Conservation (phyloP, 2,888 invertebrate species). For the Harpalus rubripes region DNA sequence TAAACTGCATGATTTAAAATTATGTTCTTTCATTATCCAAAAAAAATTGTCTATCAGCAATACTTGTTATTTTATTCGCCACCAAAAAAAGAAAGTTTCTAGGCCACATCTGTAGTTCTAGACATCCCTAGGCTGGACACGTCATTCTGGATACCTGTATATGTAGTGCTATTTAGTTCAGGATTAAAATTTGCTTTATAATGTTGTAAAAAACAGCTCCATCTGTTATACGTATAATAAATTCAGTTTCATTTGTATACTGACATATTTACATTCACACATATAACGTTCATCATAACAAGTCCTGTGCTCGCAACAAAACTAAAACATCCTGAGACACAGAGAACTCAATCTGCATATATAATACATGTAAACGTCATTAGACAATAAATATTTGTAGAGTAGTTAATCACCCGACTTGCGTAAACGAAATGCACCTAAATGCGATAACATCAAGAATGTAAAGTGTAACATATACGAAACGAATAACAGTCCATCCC, state of each 20-base stretch:
- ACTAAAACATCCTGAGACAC: conserved; percentile 17
- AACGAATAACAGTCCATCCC: neutral
- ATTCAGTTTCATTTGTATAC: neutral
- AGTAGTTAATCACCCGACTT: conserved; percentile 51
- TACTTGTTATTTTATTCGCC: no score
- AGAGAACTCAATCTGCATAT: conserved; percentile 53
- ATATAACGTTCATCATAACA: neutral
- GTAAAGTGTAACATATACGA: conserved; percentile 51
- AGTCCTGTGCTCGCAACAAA: neutral
- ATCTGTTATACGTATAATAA: neutral
- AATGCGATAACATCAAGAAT: conserved; percentile 51
- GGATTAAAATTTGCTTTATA: no score
- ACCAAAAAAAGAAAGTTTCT: no score
- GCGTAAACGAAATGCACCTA: conserved; percentile 52
- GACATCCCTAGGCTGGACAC: no score
- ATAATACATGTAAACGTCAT: conserved; percentile 38
- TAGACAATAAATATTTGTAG: conserved; percentile 54
- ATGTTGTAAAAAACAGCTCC: neutral
- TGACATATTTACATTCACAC: conserved; percentile 2
- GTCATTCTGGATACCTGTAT: no score
- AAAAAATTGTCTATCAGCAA: no score
- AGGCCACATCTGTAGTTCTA: no score
- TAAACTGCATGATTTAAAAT: no score
- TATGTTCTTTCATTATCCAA: no score
- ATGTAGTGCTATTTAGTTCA: no score